These are phyloP conservation scores for Drosophila demipolita DNA, from an alignment of 2,888 invertebrate genomes.

Conservation along the genomic window DNA sequence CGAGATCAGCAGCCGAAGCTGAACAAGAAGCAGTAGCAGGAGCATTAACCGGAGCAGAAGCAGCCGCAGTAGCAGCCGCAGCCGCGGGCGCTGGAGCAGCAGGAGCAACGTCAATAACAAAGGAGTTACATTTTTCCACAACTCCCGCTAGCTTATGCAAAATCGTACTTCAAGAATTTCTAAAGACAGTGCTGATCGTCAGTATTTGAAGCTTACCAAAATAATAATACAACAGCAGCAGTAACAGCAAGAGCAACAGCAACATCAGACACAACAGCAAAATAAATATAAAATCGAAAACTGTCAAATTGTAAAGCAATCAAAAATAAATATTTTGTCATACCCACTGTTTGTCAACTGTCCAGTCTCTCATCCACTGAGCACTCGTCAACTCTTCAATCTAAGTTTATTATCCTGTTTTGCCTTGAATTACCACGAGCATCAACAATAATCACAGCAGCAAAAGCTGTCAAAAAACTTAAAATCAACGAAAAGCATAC, in stretches of 20 bases:
- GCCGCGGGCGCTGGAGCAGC: conserved; percentile 1
- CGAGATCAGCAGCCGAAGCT: conserved; percentile 24
- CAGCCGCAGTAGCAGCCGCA: background rate
- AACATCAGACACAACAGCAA: conserved; percentile 26
- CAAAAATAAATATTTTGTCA: background rate
- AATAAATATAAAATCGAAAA: conserved; percentile 10
- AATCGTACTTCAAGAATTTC: conserved; percentile 36
- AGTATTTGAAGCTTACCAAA: conserved; percentile 34
- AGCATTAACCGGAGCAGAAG: background rate
- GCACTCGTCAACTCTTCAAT: conserved; percentile 14
- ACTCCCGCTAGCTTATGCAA: conserved; percentile 52
- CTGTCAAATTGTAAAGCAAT: background rate
- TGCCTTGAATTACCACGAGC: conserved; percentile 19
- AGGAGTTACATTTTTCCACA: conserved; percentile 42
- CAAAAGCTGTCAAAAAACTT: background rate
- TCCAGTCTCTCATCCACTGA: conserved; percentile 15
- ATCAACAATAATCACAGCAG: background rate
- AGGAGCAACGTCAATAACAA: conserved; percentile 41
- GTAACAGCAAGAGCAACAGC: conserved; percentile 20
- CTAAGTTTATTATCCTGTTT: conserved; percentile 25
- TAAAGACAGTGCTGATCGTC: conserved; percentile 30
- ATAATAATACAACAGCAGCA: background rate
- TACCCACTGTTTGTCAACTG: background rate
- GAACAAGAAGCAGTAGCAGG: background rate
- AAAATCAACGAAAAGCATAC: background rate